Evolutionary conservation across 2,888 invertebrate genomes (phyloP).

Genomic region (Theretra japonica): DNA sequence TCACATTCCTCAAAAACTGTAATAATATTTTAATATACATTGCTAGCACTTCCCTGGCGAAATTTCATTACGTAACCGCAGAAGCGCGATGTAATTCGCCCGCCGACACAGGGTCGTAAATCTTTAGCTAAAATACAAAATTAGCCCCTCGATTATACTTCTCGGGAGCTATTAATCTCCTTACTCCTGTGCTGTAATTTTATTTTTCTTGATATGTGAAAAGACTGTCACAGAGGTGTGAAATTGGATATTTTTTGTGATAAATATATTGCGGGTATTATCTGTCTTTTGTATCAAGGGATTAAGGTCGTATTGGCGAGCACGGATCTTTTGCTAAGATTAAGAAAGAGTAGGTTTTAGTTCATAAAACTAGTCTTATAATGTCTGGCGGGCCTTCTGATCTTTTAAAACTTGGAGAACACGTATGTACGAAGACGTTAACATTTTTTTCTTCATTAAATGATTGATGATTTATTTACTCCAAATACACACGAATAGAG

Average conservation of each 20-base stretch:
- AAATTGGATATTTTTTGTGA: not conserved
- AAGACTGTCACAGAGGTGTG: constrained; percentile 8
- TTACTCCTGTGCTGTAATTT: constrained; percentile 49
- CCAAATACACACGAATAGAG: too few species aligned
- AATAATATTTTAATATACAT: constrained; percentile 5
- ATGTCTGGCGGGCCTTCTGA: too few species aligned
- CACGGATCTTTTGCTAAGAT: too few species aligned
- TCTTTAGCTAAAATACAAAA: constrained; percentile 64
- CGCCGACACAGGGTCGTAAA: constrained; percentile 49
- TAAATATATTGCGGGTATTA: not conserved
- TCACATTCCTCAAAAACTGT: not conserved
- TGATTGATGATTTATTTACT: too few species aligned
- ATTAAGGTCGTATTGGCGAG: too few species aligned
- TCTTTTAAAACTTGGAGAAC: too few species aligned
- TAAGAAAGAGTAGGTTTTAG: too few species aligned
- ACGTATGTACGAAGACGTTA: too few species aligned
- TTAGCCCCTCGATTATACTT: constrained; percentile 63
- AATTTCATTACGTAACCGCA: constrained; percentile 3
- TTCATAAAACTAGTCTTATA: too few species aligned
- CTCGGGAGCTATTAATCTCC: constrained; percentile 60
- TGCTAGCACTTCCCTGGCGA: not conserved
- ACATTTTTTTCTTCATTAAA: too few species aligned
- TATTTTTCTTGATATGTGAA: constrained; percentile 37
- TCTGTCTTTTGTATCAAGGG: too few species aligned
- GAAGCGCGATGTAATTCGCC: constrained; percentile 10